Evolutionary conservation across 2,888 invertebrate species (phyloP).

Genomic region (Volucella inflata): DNA sequence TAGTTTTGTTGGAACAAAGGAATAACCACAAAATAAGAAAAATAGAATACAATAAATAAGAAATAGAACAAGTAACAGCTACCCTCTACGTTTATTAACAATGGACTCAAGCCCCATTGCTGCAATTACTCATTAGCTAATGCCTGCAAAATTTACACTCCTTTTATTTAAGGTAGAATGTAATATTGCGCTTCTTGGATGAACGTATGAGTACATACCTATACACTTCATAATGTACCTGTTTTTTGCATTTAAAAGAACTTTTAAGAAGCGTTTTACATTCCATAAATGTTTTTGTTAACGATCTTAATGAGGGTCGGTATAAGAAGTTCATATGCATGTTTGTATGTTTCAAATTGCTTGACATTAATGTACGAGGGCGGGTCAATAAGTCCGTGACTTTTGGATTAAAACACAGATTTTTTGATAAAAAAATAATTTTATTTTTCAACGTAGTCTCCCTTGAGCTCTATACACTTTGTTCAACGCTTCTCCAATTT

Average conservation of each 20-base stretch:
- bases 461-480: no score
- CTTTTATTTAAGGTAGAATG: conserved; percentile 59
- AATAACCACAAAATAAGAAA: conserved; percentile 3
- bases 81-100: conserved; percentile 65
- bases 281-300: no score
- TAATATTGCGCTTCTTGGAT: conserved; percentile 21
- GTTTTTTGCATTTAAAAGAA: background rate
- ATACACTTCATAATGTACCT: background rate
- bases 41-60: conserved; percentile 27
- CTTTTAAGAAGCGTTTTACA: no score
- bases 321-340: no score
- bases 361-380: no score
- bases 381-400: no score
- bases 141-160: conserved; percentile 53
- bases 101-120: conserved; percentile 48
- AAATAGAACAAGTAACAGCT: conserved; percentile 52
- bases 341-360: no score
- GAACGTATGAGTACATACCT: conserved; percentile 5
- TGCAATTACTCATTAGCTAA: conserved; percentile 68
- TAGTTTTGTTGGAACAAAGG: conserved; percentile 57
- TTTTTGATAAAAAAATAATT: no score
- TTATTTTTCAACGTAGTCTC: no score
- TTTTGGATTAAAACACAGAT: no score
- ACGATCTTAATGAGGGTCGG: no score
- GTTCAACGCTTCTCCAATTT: no score